phyloP scores from a whole-genome alignment of 2,888 invertebrate genomes.

The Rhamnusium bicolor region DNA sequence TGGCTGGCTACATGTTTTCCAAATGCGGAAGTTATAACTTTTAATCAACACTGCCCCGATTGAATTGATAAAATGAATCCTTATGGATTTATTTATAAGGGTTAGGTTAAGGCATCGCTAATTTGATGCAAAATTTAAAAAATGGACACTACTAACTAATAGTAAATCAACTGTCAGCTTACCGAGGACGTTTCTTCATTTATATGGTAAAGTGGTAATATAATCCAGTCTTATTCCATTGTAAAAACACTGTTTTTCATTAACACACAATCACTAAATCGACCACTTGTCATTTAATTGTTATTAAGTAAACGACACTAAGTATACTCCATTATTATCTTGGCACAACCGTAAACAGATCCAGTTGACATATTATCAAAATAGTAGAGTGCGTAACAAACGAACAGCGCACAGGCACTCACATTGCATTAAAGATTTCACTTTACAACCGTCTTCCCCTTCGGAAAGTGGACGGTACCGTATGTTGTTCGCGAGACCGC shows the following conservation, averaged over 20 bases:
- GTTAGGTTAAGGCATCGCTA: neutral
- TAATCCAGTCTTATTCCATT: constrained; percentile 49
- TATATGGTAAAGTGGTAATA: constrained; percentile 48
- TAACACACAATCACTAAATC: constrained; percentile 44
- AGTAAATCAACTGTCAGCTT: constrained; percentile 58
- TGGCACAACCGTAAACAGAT: constrained; percentile 57
- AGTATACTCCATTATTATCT: constrained; percentile 45
- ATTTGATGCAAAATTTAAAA: constrained; percentile 22
- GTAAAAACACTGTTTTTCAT: constrained; percentile 33
- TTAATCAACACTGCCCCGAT: neutral
- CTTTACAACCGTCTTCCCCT: constrained; percentile 70
- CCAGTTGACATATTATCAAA: constrained; percentile 58
- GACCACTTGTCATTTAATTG: constrained; percentile 55
- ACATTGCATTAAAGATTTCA: constrained; percentile 70
- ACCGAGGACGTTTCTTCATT: constrained; percentile 66
- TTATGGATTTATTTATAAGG: no score
- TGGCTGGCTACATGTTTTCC: neutral
- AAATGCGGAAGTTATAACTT: constrained; percentile 16
- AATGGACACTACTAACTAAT: constrained; percentile 45
- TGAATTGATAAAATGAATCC: no score
- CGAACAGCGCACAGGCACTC: constrained; percentile 58
- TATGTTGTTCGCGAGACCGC: constrained; percentile 59
- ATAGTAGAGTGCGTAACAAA: constrained; percentile 57
- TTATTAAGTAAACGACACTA: constrained; percentile 40
- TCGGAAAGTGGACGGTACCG: constrained; percentile 66